Conservation (phyloP, 2,888 invertebrate species). For the Campaea margaritaria region DNA sequence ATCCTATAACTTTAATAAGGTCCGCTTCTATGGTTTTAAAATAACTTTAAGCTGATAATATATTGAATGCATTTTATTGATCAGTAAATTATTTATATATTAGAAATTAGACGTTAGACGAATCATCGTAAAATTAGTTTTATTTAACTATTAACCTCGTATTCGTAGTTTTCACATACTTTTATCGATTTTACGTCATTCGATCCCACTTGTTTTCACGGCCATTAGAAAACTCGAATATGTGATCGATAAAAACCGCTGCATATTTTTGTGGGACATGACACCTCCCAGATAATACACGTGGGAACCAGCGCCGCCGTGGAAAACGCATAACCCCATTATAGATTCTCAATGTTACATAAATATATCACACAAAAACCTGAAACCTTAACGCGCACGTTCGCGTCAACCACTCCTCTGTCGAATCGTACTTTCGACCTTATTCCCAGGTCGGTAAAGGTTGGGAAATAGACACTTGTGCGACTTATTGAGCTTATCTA, state of each 20-base stretch:
- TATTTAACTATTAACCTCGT: neutral
- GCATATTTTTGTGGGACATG: constrained; percentile 14
- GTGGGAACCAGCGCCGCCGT: constrained; percentile 50
- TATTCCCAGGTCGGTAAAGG: constrained; percentile 12
- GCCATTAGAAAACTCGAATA: constrained; percentile 6
- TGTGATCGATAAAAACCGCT: constrained; percentile 14
- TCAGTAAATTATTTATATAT: no score
- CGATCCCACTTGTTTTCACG: constrained; percentile 10
- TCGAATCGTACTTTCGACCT: constrained; percentile 13
- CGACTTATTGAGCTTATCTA: constrained; percentile 21
- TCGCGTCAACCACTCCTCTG: neutral
- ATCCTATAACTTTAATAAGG: neutral
- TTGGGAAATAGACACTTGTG: constrained; percentile 2
- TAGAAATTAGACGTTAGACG: no score
- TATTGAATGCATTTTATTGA: no score
- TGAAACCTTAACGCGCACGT: constrained; percentile 20
- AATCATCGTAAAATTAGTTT: no score
- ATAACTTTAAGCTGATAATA: no score
- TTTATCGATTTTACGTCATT: constrained; percentile 12
- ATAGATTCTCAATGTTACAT: constrained; percentile 51
- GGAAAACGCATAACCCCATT: constrained; percentile 51
- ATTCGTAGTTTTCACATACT: constrained; percentile 19
- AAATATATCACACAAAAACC: constrained; percentile 48
- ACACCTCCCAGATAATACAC: constrained; percentile 35
- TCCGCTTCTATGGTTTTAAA: no score